Evolutionary conservation across 2,888 invertebrate species (phyloP), one percentile per base, ranked within the genome.

Genomic region (Venusia cambrica): DNA sequence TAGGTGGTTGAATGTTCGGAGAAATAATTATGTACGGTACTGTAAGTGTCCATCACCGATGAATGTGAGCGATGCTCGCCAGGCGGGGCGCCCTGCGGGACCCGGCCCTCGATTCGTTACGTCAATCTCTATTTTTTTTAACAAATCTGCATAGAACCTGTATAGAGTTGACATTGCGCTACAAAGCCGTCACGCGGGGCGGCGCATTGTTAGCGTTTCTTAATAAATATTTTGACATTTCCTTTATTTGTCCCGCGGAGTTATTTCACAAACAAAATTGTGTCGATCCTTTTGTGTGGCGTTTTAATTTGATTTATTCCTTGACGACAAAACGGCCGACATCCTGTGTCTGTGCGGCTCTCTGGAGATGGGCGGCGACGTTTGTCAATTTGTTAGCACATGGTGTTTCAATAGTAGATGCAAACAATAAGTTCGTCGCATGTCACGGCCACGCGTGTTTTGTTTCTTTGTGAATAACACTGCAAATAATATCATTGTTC

Each of bases 221-320:
- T 83, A 84, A 80, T 83, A 85, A 85, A 87, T 87, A 85, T 85
- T 87, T 80, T 85, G 87, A 87, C 85, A 85, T 85, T 76, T 72
- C 73, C 77, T 80, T 78, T 74, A 80, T 80, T 80, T 69, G 68
- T 58, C 62, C 72, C 69, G 73, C 73, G 71, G 67, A 74, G 78
- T 67, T 73, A 72, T 73, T 78, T 74, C 62, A 77, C 76, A 73
- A 76, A 79, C 70, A 72, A 73, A 78, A 75, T 76, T 73, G 77
- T 81, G 76, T 75, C 69, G 75, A 79, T 73, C 66, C 73, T 63
- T 81, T 81, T 81, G 78, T 81, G 72, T 61, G 65, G 68, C 62
- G 65, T 78, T 80, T 74, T 80, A 81, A 84, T 84, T 84, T 87
- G 81, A 83, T 83, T 85, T 87, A 83, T 87, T 83, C 73, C 69